phyloP scores from a whole-genome alignment of 2,113 vertebrate genomes.

The Cnemophilus loriae region DNA sequence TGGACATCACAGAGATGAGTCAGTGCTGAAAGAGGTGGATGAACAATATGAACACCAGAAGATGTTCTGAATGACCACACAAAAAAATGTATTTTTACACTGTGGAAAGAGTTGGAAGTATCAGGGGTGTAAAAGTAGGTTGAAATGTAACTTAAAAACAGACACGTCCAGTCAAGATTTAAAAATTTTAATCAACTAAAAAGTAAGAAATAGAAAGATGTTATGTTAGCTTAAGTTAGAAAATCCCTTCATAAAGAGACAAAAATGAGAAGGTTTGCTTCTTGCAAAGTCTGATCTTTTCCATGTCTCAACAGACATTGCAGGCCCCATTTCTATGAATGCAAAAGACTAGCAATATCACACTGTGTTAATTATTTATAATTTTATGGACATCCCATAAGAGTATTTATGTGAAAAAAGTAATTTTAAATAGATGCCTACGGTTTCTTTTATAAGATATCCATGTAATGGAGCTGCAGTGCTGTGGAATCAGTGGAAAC shows the following conservation, averaged over 20 bases:
- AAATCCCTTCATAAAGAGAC: neutral
- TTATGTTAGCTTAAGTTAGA: neutral
- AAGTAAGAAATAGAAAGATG: neutral
- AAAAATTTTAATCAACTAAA: neutral
- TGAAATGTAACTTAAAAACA: neutral
- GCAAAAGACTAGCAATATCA: neutral
- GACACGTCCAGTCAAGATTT: neutral
- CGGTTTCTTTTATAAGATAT: neutral
- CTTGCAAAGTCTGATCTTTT: neutral
- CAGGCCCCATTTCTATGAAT: neutral
- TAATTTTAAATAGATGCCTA: neutral
- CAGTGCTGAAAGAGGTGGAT: neutral
- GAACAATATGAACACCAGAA: neutral
- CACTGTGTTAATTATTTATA: neutral
- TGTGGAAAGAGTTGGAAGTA: neutral
- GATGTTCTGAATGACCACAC: neutral
- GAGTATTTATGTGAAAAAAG: neutral
- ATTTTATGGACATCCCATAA: neutral
- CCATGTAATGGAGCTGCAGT: neutral
- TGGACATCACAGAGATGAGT: constrained; percentile 1
- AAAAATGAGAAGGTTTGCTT: neutral
- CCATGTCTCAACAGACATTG: neutral
- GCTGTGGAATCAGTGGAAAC: neutral
- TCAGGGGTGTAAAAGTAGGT: neutral
- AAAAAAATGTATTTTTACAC: neutral